A percentile compares a stretch with the other conserved stretches of the same genome.
phyloP scores from a whole-genome alignment of 1,140 invertebrate genomes.

The Heliconius hewitsoni region DNA sequence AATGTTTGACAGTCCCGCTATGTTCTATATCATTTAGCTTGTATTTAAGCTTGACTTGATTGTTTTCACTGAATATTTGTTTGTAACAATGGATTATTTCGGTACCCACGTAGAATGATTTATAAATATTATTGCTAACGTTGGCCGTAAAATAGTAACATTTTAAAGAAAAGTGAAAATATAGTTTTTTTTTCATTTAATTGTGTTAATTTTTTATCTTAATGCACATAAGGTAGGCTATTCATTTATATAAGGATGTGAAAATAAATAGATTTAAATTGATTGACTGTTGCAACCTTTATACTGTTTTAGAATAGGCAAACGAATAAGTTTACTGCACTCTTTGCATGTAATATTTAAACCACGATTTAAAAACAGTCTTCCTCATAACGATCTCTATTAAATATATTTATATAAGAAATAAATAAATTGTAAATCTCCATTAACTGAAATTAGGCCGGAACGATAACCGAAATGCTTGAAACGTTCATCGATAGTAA shows the following conservation, averaged over 20 bases:
- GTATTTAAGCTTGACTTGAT: conserved; percentile 22
- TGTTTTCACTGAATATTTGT: not conserved
- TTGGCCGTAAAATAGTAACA: no score
- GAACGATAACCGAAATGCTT: conserved; percentile 52
- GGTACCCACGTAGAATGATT: not conserved
- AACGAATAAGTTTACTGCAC: no score
- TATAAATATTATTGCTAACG: not conserved
- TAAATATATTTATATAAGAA: conserved; percentile 31
- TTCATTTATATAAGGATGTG: no score
- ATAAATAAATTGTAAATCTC: not conserved
- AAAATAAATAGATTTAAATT: no score
- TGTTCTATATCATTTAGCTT: conserved; percentile 43
- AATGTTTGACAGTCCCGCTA: conserved; percentile 42
- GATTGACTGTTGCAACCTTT: no score
- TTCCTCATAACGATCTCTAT: conserved; percentile 23
- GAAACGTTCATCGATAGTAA: conserved; percentile 45
- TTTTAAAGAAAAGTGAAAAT: no score
- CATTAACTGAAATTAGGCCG: conserved; percentile 48
- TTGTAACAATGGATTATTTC: conserved; percentile 5
- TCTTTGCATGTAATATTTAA: not conserved
- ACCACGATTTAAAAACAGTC: conserved; percentile 24
- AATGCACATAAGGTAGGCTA: no score
- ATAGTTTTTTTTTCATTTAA: no score
- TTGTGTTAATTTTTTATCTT: no score
- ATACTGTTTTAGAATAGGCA: no score